Conservation (phyloP, 1,140 invertebrate genomes). For the Tetramorium alpestre region DNA sequence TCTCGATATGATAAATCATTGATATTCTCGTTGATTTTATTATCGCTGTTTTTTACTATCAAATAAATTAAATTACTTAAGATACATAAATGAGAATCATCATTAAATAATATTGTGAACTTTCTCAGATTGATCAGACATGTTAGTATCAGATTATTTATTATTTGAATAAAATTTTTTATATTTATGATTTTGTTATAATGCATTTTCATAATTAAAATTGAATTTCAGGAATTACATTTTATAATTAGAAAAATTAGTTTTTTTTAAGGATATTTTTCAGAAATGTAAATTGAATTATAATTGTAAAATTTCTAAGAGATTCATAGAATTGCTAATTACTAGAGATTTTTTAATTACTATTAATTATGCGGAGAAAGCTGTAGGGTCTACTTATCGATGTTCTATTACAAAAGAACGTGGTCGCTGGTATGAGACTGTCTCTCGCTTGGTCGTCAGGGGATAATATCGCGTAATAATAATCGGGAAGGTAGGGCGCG, state of each 20-base stretch:
- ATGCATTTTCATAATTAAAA: background rate
- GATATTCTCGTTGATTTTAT: background rate
- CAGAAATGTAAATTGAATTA: background rate
- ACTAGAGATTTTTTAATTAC: background rate
- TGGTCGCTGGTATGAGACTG: background rate
- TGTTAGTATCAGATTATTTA: background rate
- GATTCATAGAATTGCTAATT: background rate
- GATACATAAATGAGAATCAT: background rate
- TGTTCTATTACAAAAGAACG: background rate
- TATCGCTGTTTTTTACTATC: background rate
- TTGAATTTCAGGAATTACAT: background rate
- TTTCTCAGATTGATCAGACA: background rate
- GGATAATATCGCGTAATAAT: conserved; percentile 78
- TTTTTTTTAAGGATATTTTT: background rate
- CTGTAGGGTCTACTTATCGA: background rate
- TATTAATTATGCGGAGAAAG: conserved; percentile 21
- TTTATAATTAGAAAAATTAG: background rate
- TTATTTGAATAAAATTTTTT: background rate
- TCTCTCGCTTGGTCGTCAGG: conserved; percentile 24
- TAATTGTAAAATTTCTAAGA: background rate
- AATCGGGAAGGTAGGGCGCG: conserved; percentile 61
- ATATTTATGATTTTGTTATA: conserved; percentile 11
- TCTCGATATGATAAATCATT: conserved; percentile 2
- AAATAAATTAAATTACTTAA: background rate
- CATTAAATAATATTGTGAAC: background rate